Base-by-base conservation (phyloP, 2,888 invertebrate genomes). In the Agapostemon virescens region DNA sequence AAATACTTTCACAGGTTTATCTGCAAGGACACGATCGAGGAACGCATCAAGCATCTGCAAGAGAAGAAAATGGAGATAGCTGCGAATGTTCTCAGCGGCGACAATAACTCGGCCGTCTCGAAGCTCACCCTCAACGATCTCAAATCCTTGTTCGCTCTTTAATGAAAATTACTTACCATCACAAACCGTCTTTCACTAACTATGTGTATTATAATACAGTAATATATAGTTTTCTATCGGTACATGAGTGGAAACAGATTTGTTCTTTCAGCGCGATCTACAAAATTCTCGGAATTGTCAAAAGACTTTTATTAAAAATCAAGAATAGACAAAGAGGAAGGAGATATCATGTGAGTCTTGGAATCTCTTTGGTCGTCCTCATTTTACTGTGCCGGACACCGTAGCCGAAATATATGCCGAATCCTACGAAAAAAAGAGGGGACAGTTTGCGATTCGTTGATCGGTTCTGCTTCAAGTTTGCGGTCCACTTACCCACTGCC, bases 1-100 rank as follows among this genome's bases (percentile, higher is more conserved):
- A n/a, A 15, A 52, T 42, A 33, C 13, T 33, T 2, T 90, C 91
- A 36, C 91, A 97, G 97, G 90, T 96, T 98, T 91, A 94, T 98
- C 90, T 96, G 97, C 87, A 93, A 95, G 78, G 96, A 97, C 69
- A 98, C 98, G 0, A 97, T 99, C 30, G 99, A 99, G 93, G 96
- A 98, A 90, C 94, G 96, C 61, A 98, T 99, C 86, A 94, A 96
- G 77, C 93, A 93, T 2, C 93, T 98, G 36, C 99, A 99, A 91
- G 95, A 97, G 26, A 94, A 94, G 70, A 99, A 99, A 93, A 89
- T 97, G 61, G 94, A 94, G 66, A 90, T 98, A 58, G 98, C 98
- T 0, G 94, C 95, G 61, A 95, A 95, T 85, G 95, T 98, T n/a
- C 93, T 98, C 0, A 96, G 96, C 0, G 97, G 96, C 33, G 95